These are phyloP conservation scores for Drosophila formosana DNA, from an alignment of 2,888 invertebrate genomes.

Conservation along the genomic window DNA sequence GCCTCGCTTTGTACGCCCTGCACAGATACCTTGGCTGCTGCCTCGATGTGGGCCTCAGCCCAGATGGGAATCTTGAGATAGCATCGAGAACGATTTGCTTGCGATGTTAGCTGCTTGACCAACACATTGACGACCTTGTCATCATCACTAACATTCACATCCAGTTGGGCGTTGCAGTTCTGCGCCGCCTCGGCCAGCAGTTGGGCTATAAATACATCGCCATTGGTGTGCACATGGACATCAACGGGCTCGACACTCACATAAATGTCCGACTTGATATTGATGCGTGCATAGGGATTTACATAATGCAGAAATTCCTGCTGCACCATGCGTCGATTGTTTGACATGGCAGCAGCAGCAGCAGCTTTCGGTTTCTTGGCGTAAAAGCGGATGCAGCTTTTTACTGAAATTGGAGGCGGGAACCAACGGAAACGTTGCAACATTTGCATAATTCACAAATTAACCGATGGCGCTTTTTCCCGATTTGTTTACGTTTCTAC, in stretches of 20 bases:
- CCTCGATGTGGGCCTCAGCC: constrained; percentile 74
- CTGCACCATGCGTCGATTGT: constrained; percentile 63
- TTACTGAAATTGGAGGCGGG: constrained; percentile 28
- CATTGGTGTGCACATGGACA: constrained; percentile 72
- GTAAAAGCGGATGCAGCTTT: constrained; percentile 44
- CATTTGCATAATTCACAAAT: constrained; percentile 55
- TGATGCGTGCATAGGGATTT: constrained; percentile 71
- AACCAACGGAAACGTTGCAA: constrained; percentile 51
- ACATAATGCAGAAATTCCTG: constrained; percentile 76
- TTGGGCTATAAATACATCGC: constrained; percentile 76
- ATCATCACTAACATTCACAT: constrained; percentile 62
- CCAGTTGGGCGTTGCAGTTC: constrained; percentile 67
- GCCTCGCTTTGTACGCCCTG: constrained; percentile 75
- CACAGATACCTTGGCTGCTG: constrained; percentile 66
- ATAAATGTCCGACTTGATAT: constrained; percentile 71
- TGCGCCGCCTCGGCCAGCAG: constrained; percentile 65
- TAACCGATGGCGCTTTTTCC: constrained; percentile 4
- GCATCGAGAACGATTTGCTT: constrained; percentile 59
- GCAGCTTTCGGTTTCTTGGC: constrained; percentile 53
- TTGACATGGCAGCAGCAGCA: constrained; percentile 20
- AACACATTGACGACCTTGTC: constrained; percentile 67
- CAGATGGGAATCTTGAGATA: constrained; percentile 80
- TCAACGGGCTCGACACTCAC: constrained; percentile 70
- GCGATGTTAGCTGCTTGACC: constrained; percentile 47
- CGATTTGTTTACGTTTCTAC: constrained; percentile 42